Percentiles rank a stretch among this genome's conserved stretches.
Evolutionary conservation across 2,797 vertebrate species (phyloP).

Genomic region (Linurgus olivaceus): DNA sequence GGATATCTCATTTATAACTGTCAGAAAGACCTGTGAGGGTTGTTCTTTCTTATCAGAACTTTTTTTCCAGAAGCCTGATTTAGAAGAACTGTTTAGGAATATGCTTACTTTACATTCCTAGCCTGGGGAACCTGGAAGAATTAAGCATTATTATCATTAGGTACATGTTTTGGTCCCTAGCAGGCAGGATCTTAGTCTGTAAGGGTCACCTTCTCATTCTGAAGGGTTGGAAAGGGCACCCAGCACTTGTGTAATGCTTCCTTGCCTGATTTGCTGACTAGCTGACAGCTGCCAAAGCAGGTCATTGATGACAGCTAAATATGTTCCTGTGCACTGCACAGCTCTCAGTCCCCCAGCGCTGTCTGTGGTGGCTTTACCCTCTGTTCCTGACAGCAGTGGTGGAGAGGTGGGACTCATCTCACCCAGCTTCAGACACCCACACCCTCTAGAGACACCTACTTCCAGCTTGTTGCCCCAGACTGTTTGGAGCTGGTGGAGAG

Average conservation of each 20-base stretch:
- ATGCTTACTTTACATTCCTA: not conserved
- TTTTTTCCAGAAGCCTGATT: not conserved
- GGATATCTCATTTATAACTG: not conserved
- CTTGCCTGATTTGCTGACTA: not conserved
- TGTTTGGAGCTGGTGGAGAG: conserved; percentile 38
- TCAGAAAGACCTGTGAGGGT: not conserved
- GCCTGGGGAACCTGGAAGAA: not conserved
- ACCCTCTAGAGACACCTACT: conserved; percentile 8
- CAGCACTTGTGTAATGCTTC: not conserved
- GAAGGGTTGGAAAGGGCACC: not conserved
- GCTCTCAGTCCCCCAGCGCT: not conserved
- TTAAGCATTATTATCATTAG: not conserved
- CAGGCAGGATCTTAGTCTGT: not conserved
- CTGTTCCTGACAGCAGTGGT: not conserved
- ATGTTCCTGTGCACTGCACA: not conserved
- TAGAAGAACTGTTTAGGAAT: not conserved
- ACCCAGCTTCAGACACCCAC: conserved; percentile 31
- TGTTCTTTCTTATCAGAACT: not conserved
- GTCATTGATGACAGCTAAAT: not conserved
- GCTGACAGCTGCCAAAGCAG: not conserved
- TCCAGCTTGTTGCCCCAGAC: conserved; percentile 3
- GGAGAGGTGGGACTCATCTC: conserved; percentile 6
- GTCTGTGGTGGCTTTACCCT: not conserved
- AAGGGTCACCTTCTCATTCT: not conserved
- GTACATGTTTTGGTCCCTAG: not conserved